Evolutionary conservation across 1,140 invertebrate genomes (phyloP).

Genomic region (Eupeodes corollae): DNA sequence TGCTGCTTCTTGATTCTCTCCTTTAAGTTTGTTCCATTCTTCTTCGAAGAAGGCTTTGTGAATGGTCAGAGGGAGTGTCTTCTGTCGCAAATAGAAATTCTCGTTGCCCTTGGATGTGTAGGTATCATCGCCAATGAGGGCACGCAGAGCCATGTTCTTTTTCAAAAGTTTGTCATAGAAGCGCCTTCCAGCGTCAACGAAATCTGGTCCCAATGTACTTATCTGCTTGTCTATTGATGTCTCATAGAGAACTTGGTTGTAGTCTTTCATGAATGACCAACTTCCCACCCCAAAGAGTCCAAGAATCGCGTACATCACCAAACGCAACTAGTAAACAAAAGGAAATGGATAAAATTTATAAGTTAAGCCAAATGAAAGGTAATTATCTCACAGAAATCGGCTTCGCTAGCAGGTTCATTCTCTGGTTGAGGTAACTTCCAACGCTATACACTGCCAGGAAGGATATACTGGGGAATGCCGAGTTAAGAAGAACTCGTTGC

Average conservation of each 20-base stretch:
- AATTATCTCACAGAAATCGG: constrained; percentile 27
- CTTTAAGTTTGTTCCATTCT: constrained; percentile 19
- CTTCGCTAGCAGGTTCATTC: constrained; percentile 44
- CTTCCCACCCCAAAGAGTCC: constrained; percentile 44
- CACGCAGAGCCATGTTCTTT: constrained; percentile 58
- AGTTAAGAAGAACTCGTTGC: constrained; percentile 43
- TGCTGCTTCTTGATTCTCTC: not conserved
- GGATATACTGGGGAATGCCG: constrained; percentile 37
- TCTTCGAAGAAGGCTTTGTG: constrained; percentile 45
- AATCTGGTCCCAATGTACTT: constrained; percentile 43
- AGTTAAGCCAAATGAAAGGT: too few species aligned
- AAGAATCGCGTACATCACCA: constrained; percentile 45
- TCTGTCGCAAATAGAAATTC: constrained; percentile 49
- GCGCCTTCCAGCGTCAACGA: constrained; percentile 57
- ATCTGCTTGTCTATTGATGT: constrained; percentile 48
- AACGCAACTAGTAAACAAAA: constrained; percentile 33
- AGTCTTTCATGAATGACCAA: constrained; percentile 55
- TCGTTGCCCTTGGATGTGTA: constrained; percentile 60
- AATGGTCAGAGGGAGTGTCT: constrained; percentile 47
- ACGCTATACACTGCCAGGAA: constrained; percentile 42
- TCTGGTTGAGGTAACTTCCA: constrained; percentile 40
- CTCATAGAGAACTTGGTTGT: constrained; percentile 48
- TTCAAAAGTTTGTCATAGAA: constrained; percentile 61
- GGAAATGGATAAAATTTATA: too few species aligned
- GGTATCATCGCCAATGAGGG: constrained; percentile 46